Evolutionary conservation across 2,113 vertebrate species (phyloP).

Genomic region (Phylloscopus whistleri): DNA sequence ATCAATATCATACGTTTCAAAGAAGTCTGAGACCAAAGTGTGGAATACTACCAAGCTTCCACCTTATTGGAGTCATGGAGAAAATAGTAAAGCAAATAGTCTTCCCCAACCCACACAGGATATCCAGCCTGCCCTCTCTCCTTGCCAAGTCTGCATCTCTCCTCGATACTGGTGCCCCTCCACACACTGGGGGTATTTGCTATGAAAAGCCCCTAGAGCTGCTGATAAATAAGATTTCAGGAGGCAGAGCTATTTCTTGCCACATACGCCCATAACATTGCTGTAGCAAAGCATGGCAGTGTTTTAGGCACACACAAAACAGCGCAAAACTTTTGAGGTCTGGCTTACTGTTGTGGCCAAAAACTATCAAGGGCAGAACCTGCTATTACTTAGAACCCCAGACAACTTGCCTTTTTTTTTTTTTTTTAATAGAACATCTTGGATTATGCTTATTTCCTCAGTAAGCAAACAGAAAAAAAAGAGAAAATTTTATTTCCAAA

Average conservation of each 20-base stretch:
- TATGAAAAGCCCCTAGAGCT: neutral
- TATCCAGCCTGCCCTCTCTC: neutral
- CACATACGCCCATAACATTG: neutral
- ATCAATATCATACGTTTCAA: neutral
- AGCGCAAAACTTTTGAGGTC: neutral
- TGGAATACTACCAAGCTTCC: neutral
- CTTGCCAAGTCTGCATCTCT: neutral
- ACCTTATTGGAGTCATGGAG: neutral
- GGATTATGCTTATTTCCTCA: slow-evolving; percentile 20
- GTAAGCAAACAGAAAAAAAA: neutral
- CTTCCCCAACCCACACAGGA: neutral
- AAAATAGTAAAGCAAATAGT: neutral
- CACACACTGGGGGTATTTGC: too few species aligned
- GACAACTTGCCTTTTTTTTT: neutral
- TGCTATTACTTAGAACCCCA: neutral
- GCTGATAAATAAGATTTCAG: neutral
- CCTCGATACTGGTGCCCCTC: neutral
- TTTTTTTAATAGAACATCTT: neutral
- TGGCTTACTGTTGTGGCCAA: neutral
- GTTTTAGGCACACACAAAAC: neutral
- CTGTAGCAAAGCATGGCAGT: neutral
- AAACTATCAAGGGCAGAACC: neutral
- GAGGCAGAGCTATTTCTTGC: neutral
- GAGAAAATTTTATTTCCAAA: slow-evolving; percentile 1
- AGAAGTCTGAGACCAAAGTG: neutral